Conservation (phyloP, 2,113 vertebrate species). For the Cariama cristata region DNA sequence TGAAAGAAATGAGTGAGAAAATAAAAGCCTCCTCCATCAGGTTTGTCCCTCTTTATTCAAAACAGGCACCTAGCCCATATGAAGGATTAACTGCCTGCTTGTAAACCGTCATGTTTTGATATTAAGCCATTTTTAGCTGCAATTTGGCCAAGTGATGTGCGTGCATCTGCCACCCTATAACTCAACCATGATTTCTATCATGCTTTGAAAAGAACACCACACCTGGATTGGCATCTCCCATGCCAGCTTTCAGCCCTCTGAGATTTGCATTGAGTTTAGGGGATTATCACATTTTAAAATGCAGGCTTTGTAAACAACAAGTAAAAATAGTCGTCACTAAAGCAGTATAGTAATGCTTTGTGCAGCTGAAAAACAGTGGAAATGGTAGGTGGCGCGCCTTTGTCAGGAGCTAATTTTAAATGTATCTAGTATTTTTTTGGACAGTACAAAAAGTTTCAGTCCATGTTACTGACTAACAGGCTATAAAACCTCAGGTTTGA, state of each 20-base stretch:
- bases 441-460: not conserved
- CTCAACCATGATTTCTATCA: slow-evolving; percentile 64
- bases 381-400: not conserved
- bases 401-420: slow-evolving; percentile 15
- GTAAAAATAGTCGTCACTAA: not conserved
- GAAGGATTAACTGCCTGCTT: slow-evolving; percentile 5
- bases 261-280: slow-evolving; percentile 40
- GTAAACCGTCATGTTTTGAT: slow-evolving; percentile 23
- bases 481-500: not conserved
- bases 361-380: slow-evolving; percentile 30
- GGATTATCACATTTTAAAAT: slow-evolving; percentile 50
- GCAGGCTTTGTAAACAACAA: slow-evolving; percentile 24
- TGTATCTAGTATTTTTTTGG: not conserved
- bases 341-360: not conserved
- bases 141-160: slow-evolving; percentile 33
- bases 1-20: not conserved
- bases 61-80: not conserved
- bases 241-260: slow-evolving; percentile 44
- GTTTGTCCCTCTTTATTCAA: not conserved
- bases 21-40: not conserved
- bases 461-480: not conserved
- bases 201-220: slow-evolving; percentile 53
- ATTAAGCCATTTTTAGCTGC: slow-evolving; percentile 40
- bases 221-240: slow-evolving; percentile 45
- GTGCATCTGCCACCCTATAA: slow-evolving; percentile 63